Evolutionary conservation across 2,888 invertebrate genomes (phyloP).

Genomic region (Laothoe populi): DNA sequence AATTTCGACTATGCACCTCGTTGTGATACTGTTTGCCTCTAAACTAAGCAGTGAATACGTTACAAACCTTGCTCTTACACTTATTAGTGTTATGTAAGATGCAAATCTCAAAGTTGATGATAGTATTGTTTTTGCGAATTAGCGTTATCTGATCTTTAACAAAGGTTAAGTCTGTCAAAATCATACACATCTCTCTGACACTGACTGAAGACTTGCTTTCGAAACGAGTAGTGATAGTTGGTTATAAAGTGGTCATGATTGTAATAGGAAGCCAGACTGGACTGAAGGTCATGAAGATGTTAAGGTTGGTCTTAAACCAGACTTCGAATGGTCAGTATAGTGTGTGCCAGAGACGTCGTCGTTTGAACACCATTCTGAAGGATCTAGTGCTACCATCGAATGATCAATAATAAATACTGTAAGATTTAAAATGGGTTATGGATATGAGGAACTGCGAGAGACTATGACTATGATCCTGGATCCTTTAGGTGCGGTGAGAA

Average conservation of each 20-base stretch:
- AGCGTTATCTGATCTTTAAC: conserved; percentile 36
- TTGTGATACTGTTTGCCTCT: not conserved
- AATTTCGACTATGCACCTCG: not conserved
- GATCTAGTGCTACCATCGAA: no score
- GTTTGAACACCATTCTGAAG: no score
- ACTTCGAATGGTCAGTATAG: no score
- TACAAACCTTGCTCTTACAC: conserved; percentile 59
- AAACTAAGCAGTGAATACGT: conserved; percentile 1
- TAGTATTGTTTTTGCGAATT: conserved; percentile 34
- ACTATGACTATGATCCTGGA: no score
- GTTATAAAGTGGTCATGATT: conserved; percentile 8
- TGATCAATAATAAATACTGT: no score
- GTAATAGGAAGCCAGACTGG: not conserved
- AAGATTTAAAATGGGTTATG: no score
- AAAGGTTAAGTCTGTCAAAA: conserved; percentile 39
- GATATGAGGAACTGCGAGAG: no score
- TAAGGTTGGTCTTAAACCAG: not conserved
- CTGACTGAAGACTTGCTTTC: conserved; percentile 33
- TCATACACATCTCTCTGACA: conserved; percentile 28
- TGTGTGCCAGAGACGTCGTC: no score
- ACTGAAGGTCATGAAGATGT: not conserved
- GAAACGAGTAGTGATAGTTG: conserved; percentile 9
- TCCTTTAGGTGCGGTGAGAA: no score
- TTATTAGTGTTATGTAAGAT: conserved; percentile 65
- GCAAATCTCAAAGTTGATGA: conserved; percentile 23